Evolutionary conservation across 2,888 invertebrate genomes (phyloP).

Genomic region (Acanthosoma haemorrhoidale): DNA sequence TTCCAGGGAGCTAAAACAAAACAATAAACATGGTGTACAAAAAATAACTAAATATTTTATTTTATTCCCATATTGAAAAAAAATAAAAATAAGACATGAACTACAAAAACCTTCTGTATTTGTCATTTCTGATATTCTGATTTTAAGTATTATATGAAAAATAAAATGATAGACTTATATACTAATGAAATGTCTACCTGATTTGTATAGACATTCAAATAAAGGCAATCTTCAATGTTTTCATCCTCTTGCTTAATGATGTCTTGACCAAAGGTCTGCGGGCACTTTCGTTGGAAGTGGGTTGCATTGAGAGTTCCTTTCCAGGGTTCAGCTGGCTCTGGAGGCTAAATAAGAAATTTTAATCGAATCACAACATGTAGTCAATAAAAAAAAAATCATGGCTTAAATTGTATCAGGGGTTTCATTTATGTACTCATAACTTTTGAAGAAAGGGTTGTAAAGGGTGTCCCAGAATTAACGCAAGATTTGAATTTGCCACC

Average conservation of each 20-base stretch:
- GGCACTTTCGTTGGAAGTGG: slow-evolving; percentile 40
- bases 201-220: slow-evolving; percentile 47
- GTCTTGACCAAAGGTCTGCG: slow-evolving; percentile 39
- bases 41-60: no score
- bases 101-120: neutral
- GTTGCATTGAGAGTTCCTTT: slow-evolving; percentile 41
- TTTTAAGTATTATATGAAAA: neutral
- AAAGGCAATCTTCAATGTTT: slow-evolving; percentile 46
- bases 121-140: neutral
- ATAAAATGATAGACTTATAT: neutral
- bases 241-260: slow-evolving; percentile 36
- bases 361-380: neutral
- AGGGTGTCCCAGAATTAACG: no score
- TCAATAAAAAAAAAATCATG: neutral
- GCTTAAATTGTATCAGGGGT: no score
- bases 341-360: slow-evolving; percentile 38
- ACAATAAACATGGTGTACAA: no score
- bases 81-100: neutral
- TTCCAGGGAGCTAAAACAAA: slow-evolving; percentile 34
- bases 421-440: neutral
- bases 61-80: no score
- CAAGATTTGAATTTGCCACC: no score
- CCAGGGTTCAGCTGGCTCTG: slow-evolving; percentile 40
- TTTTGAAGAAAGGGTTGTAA: neutral
- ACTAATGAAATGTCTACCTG: slow-evolving; percentile 39